A percentile compares a stretch with the other conserved stretches of the same genome.
phyloP scores from a whole-genome alignment of 2,797 vertebrate species.

The Acropternis orthonyx region DNA sequence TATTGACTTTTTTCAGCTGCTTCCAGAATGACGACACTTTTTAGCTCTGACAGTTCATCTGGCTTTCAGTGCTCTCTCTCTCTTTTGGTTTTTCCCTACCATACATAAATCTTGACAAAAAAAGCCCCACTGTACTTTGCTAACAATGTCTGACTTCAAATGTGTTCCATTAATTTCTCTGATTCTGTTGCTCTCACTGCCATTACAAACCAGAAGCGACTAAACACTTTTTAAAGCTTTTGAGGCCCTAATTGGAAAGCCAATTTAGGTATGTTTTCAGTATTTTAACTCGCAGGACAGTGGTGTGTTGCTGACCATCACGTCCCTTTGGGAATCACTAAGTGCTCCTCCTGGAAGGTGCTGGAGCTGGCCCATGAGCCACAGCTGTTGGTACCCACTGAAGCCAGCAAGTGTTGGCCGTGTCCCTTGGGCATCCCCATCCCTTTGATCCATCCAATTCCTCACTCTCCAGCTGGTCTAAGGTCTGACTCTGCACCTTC shows the following conservation, averaged over 20 bases:
- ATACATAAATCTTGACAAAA: slow-evolving; percentile 4
- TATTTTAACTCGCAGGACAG: background rate
- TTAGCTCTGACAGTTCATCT: slow-evolving; percentile 48
- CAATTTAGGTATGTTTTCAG: background rate
- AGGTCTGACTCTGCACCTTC: background rate
- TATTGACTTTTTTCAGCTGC: slow-evolving; percentile 62
- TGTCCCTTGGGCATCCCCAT: background rate
- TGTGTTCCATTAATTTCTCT: background rate
- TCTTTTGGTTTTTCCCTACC: background rate
- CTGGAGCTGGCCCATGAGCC: background rate
- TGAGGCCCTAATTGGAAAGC: background rate
- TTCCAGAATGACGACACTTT: slow-evolving; percentile 30
- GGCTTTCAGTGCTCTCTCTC: background rate
- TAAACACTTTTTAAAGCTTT: background rate
- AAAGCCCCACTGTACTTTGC: background rate
- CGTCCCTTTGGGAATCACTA: background rate
- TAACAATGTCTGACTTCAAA: background rate
- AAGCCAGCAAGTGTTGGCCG: accelerated
- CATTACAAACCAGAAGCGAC: background rate
- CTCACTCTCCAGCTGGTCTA: background rate
- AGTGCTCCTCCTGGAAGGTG: background rate
- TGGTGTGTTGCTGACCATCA: accelerated
- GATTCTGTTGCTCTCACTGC: background rate
- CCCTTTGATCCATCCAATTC: background rate
- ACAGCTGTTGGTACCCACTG: background rate